These are phyloP conservation scores for Campylorhamphus procurvoides DNA, from an alignment of 2,113 vertebrate genomes.

Conservation along the genomic window DNA sequence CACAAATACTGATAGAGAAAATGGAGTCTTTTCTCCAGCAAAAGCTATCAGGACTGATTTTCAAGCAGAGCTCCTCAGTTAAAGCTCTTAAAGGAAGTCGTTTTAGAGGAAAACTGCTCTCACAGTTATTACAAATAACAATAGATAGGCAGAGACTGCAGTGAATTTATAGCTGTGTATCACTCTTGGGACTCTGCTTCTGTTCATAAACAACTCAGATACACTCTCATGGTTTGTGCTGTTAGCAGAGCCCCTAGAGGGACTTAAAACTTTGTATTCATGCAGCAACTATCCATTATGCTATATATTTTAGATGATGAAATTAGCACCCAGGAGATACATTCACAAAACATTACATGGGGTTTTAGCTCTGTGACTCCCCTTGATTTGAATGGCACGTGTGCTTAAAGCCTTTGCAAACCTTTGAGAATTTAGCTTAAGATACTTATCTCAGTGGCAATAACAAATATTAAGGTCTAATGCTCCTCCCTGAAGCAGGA, in stretches of 20 bases:
- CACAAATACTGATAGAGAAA: neutral
- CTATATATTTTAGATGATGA: slow-evolving; percentile 64
- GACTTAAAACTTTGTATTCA: slow-evolving; percentile 54
- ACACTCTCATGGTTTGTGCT: slow-evolving; percentile 49
- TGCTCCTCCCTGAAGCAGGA: neutral
- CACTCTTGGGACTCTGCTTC: slow-evolving; percentile 54
- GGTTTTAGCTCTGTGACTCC: slow-evolving; percentile 31
- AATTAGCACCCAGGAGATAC: slow-evolving; percentile 59
- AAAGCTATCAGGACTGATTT: slow-evolving; percentile 9
- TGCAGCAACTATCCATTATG: slow-evolving; percentile 54
- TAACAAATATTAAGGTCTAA: neutral
- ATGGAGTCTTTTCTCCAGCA: slow-evolving; percentile 13
- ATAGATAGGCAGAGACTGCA: slow-evolving; percentile 56
- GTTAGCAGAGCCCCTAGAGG: slow-evolving; percentile 48
- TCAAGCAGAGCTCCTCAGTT: slow-evolving; percentile 35
- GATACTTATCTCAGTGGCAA: neutral
- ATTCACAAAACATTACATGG: slow-evolving; percentile 47
- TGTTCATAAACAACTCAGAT: slow-evolving; percentile 69
- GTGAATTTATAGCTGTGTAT: slow-evolving; percentile 51
- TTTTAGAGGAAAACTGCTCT: slow-evolving; percentile 41
- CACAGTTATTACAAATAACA: slow-evolving; percentile 61
- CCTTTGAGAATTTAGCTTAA: slow-evolving; percentile 36
- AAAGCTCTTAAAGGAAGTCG: slow-evolving; percentile 25
- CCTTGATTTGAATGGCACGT: neutral
- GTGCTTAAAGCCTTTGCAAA: slow-evolving; percentile 32